Base-by-base conservation (phyloP, 1,140 invertebrate species). In the Ectropis grisescens region DNA sequence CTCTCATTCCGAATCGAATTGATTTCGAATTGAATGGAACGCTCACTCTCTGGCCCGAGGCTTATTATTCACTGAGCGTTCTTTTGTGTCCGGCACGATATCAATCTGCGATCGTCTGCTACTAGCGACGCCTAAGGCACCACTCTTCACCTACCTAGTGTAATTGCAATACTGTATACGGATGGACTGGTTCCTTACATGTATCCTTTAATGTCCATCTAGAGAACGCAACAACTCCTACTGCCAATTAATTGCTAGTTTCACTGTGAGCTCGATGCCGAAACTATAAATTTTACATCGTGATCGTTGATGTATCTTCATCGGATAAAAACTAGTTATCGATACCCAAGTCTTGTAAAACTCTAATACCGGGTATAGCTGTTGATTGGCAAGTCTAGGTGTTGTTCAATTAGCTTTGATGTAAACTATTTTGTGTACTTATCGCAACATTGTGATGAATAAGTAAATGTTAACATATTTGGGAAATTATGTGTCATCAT, bases 241-340 rank as follows among this genome's bases (percentile, higher is more conserved):
- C 50, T 48, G 55, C 47, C 64, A 62, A 65, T 68, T 68, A 68
- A 65, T 65, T 53, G 54, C 32, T 33, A 41, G 35, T 46, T 40
- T 34, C 56, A 34, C 29, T 41, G n/a, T n/a, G n/a, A n/a, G n/a
- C 38, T 49, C 45, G 44, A 41, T 41, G 37, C 42, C 41, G 32
- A 50, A 59, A 59, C 56, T 47, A 53, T 59, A 51, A 52, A 56
- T 56, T 56, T 44, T 33, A 13, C 31, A 32, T 35, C 38, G 28
- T 47, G 41, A 47, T 38, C 34, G 46, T 24, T 19, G 11, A 47
- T 52, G 44, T 38, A 46, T 54, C 51, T 47, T 19, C 33, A 32
- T 11, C 23, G 22, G 9, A 13, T 30, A 29, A 38, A 41, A 36
- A 34, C 15, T 39, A 35, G n/a, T n/a, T n/a, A n/a, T n/a, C n/a